phyloP scores from a whole-genome alignment of 2,797 vertebrate species.

The Chaetodon trifasciatus region DNA sequence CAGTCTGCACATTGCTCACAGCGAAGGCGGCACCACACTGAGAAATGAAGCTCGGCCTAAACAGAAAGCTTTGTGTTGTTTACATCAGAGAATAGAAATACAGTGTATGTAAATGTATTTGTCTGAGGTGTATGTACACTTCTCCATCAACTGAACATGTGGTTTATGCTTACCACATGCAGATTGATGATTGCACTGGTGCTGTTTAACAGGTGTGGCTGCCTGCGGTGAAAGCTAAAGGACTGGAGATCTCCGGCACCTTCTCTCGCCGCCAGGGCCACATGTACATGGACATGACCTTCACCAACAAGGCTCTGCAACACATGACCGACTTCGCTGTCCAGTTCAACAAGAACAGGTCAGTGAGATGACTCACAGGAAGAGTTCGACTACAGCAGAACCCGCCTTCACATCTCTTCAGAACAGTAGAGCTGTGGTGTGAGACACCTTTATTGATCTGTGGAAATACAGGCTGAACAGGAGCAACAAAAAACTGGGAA shows the following conservation, averaged over 20 bases:
- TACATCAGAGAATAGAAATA: background rate
- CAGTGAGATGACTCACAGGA: slow-evolving; percentile 37
- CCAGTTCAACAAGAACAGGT: slow-evolving; percentile 99
- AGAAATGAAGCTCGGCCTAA: background rate
- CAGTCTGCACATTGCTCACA: background rate
- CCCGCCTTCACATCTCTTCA: background rate
- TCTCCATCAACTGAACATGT: too few relatives aligned
- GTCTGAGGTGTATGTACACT: too few relatives aligned
- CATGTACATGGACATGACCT: slow-evolving; percentile 99
- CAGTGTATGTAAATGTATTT: too few relatives aligned
- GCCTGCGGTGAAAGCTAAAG: slow-evolving; percentile 97
- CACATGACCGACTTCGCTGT: slow-evolving; percentile 99
- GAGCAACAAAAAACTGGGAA: too few relatives aligned
- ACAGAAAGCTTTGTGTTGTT: background rate
- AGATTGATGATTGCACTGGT: background rate
- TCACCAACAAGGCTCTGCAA: slow-evolving; percentile 98
- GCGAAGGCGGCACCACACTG: background rate
- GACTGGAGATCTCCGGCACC: slow-evolving; percentile 95
- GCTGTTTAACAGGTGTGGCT: slow-evolving; percentile 90
- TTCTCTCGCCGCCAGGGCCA: slow-evolving; percentile 97
- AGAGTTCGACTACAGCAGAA: background rate
- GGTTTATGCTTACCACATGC: background rate
- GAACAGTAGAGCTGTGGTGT: background rate
- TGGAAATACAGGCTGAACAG: too few relatives aligned
- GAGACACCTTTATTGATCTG: background rate